phyloP scores from a whole-genome alignment of 2,888 invertebrate species.

The Dasysyrphus tricinctus region DNA sequence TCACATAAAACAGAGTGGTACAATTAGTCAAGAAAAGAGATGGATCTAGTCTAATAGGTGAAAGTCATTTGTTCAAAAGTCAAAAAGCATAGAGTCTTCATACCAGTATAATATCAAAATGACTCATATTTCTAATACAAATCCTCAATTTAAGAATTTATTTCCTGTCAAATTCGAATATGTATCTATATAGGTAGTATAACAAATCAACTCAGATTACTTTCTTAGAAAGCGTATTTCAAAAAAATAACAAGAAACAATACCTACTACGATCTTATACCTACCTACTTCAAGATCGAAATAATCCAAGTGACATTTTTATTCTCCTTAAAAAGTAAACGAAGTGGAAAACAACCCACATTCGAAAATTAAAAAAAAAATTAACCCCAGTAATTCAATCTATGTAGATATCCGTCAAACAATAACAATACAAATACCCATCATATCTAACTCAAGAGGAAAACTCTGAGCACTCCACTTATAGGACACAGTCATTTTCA shows the following conservation, averaged over 20 bases:
- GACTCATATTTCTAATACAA: not conserved
- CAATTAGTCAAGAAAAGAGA: too few relatives aligned
- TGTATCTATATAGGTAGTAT: not conserved
- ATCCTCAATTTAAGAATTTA: not conserved
- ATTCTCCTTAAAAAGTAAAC: slow-evolving; percentile 50
- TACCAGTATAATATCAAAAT: too few relatives aligned
- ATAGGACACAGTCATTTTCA: not conserved
- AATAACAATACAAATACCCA: slow-evolving; percentile 48
- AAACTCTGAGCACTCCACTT: not conserved
- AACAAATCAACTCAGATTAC: not conserved
- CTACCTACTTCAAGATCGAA: not conserved
- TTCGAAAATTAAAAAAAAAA: slow-evolving; percentile 26
- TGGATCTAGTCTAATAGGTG: too few relatives aligned
- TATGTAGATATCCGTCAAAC: slow-evolving; percentile 29
- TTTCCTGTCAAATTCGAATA: not conserved
- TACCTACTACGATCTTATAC: not conserved
- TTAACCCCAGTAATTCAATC: slow-evolving; percentile 49
- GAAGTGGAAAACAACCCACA: slow-evolving; percentile 66
- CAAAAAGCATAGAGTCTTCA: too few relatives aligned
- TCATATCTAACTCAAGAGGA: not conserved
- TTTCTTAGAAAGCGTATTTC: not conserved
- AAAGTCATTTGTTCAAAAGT: too few relatives aligned
- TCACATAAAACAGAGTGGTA: too few relatives aligned
- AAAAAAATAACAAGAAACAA: slow-evolving; percentile 2
- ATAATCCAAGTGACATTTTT: slow-evolving; percentile 27